phyloP scores from a whole-genome alignment of 2,113 vertebrate genomes.

The Dipodomys stephensi region DNA sequence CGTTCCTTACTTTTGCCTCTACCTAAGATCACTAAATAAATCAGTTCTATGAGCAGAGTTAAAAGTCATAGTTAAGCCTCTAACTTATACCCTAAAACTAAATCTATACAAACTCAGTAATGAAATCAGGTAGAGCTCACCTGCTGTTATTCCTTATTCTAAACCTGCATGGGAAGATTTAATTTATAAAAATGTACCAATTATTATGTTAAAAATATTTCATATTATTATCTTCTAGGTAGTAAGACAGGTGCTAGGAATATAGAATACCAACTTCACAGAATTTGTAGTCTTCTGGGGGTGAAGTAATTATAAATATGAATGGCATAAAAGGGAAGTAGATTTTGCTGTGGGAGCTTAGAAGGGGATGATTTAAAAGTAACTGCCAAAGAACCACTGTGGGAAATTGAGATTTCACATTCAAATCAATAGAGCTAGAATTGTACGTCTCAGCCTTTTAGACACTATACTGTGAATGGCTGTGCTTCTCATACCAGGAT shows the following conservation, averaged over 20 bases:
- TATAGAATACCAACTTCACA: not conserved
- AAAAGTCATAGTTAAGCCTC: not conserved
- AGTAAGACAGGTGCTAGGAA: not conserved
- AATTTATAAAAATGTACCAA: not conserved
- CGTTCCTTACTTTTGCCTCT: not conserved
- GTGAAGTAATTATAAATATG: constrained; percentile 32
- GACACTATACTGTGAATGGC: not conserved
- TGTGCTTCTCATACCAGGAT: constrained; percentile 1
- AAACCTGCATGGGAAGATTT: not conserved
- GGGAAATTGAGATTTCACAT: constrained; percentile 74
- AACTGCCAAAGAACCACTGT: constrained; percentile 56
- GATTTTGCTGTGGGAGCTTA: not conserved
- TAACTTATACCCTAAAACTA: not conserved
- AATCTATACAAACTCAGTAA: not conserved
- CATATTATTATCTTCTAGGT: not conserved
- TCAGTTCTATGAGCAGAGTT: not conserved
- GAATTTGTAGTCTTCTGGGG: not conserved
- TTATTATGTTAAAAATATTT: not conserved
- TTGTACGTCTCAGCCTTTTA: not conserved
- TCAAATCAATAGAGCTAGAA: constrained; percentile 56
- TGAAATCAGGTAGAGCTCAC: not conserved
- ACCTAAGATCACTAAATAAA: not conserved
- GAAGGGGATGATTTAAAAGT: not conserved
- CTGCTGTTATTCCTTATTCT: not conserved
- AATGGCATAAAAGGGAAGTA: not conserved